Evolutionary conservation across 1,140 invertebrate species (phyloP).

Genomic region (Drosophila kikkawai): DNA sequence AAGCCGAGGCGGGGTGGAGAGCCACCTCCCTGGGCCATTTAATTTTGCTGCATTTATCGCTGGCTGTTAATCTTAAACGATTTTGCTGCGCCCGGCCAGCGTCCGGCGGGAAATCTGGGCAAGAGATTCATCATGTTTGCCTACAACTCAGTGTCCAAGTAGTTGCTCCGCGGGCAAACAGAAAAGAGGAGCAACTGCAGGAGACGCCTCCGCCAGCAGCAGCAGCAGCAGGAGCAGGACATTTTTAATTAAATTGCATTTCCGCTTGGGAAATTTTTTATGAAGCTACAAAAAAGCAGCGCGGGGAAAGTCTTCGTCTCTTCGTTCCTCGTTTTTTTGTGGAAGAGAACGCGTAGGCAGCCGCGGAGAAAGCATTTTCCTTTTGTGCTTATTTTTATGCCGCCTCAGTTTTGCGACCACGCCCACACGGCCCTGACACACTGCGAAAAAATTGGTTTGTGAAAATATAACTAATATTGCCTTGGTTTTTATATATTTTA

Average conservation of each 20-base stretch:
- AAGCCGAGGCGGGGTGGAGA: slow-evolving; percentile 11
- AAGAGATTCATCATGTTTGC: slow-evolving; percentile 82
- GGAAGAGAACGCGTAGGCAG: background rate
- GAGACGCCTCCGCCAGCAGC: slow-evolving; percentile 56
- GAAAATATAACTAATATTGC: too few relatives aligned
- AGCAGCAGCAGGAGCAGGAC: slow-evolving; percentile 53
- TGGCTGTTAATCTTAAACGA: slow-evolving; percentile 80
- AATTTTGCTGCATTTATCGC: slow-evolving; percentile 72
- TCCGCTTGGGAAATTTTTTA: slow-evolving; percentile 83
- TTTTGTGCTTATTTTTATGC: slow-evolving; percentile 77
- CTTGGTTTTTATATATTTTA: too few relatives aligned
- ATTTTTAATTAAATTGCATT: slow-evolving; percentile 84
- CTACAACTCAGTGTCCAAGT: slow-evolving; percentile 67
- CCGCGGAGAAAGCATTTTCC: slow-evolving; percentile 46
- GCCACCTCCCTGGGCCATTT: slow-evolving; percentile 28
- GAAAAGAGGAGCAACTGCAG: slow-evolving; percentile 11
- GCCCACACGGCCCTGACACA: slow-evolving; percentile 17
- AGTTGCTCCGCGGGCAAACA: slow-evolving; percentile 33
- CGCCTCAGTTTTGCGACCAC: slow-evolving; percentile 45
- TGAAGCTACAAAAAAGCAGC: slow-evolving; percentile 74
- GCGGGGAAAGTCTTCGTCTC: background rate
- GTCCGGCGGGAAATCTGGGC: slow-evolving; percentile 77
- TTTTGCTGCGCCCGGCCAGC: slow-evolving; percentile 43
- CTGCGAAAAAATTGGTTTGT: background rate
- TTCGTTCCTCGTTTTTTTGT: too few relatives aligned